Conservation (phyloP, 2,888 invertebrate genomes). For the Prosapia bicincta region DNA sequence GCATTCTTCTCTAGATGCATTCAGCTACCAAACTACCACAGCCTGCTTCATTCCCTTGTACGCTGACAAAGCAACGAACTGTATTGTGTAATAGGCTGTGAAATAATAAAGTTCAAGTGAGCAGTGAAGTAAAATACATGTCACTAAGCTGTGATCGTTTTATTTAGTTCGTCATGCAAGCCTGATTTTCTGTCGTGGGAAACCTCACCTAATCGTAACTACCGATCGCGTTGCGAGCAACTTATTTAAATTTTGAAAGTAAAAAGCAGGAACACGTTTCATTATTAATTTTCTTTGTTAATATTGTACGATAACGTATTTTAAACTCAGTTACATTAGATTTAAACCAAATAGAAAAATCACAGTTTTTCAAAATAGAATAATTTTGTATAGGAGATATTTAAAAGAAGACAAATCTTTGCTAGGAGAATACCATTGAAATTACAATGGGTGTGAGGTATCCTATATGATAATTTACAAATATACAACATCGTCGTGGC, state of each 20-base stretch:
- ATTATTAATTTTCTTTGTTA: no score
- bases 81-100: neutral
- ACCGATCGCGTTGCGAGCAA: neutral
- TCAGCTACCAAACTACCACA: neutral
- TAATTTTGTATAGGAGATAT: no score
- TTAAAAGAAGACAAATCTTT: no score
- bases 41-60: neutral
- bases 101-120: neutral
- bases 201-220: neutral
- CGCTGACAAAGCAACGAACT: neutral
- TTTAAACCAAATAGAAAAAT: no score
- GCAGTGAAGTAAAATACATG: neutral
- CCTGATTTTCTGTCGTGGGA: neutral
- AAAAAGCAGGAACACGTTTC: no score
- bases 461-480: no score
- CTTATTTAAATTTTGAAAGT: neutral
- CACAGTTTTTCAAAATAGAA: no score
- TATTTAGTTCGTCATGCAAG: neutral
- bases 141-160: neutral
- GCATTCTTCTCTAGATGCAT: neutral
- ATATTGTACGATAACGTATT: no score
- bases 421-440: no score
- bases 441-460: no score
- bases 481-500: no score
- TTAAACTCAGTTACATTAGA: no score